A percentile compares a stretch with the other conserved stretches of the same genome.
phyloP scores from a whole-genome alignment of 2,888 invertebrate species.

The Pseudolycoriella hygida region DNA sequence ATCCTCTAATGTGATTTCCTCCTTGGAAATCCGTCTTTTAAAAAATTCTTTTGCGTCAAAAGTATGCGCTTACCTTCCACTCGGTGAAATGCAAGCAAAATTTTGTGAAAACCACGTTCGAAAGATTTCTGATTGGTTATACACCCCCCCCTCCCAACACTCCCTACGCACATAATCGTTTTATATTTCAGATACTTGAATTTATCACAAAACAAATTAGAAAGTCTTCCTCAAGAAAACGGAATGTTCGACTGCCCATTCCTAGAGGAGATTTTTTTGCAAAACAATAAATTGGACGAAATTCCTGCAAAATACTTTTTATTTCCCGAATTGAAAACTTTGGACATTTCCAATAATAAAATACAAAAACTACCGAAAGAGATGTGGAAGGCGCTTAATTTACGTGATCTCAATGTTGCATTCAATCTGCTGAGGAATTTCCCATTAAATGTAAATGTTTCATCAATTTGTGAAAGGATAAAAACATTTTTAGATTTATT shows the following conservation, averaged over 20 bases:
- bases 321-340: constrained; percentile 54
- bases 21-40: too few relatives aligned
- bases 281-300: constrained; percentile 73
- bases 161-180: too few relatives aligned
- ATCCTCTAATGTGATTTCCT: too few relatives aligned
- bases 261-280: constrained; percentile 79
- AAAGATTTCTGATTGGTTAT: too few relatives aligned
- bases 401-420: constrained; percentile 62
- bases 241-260: constrained; percentile 51
- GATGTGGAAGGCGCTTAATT: constrained; percentile 71
- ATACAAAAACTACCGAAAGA: constrained; percentile 62
- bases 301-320: constrained; percentile 69
- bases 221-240: constrained; percentile 43
- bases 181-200: constrained; percentile 66
- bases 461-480: too few relatives aligned
- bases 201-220: constrained; percentile 76
- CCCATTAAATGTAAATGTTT: neutral
- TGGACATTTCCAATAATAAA: constrained; percentile 92
- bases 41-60: too few relatives aligned
- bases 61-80: too few relatives aligned
- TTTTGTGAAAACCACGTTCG: constrained; percentile 12
- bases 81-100: too few relatives aligned
- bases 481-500: too few relatives aligned
- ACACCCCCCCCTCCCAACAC: too few relatives aligned
- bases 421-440: constrained; percentile 4